Base-by-base conservation (phyloP, 2,888 invertebrate genomes). In the Euspilapteryx auroguttella region DNA sequence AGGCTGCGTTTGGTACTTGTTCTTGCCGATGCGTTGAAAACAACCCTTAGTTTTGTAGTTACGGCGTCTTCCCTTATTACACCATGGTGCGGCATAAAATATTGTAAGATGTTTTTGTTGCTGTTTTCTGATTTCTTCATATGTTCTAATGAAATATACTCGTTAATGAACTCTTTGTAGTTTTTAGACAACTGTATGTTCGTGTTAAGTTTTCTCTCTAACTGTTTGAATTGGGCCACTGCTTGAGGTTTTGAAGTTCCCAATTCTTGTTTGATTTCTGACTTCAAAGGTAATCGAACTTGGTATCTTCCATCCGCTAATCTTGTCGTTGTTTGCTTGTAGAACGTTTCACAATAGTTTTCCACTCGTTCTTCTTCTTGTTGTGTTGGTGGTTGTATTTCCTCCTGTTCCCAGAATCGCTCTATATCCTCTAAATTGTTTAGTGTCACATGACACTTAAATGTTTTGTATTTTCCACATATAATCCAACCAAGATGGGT, bases 21-120 rank as follows among this genome's bases (percentile, higher is more conserved):
- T 14, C n/a, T 12, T 9, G 15, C 14, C n/a, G 15, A 15, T 14
- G 13, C 25, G 11, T 26, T 17, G 15, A 26, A 26, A 3, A 26
- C 25, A n/a, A 26, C 25, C 6, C 25, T 6, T 14, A 26, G n/a
- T 9, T 14, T 12, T 14, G 13, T 14, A 6, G 12, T 12, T 14
- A 17, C n/a, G 7, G n/a, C 14, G 9, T 7, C 5, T 6, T 14
- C n/a, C 9, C 14, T 12, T 12, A 26, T n/a, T n/a, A 26, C 15
- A 14, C 25, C 12, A 14, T 26, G 25, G 11, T 26, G 25, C 8
- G 25, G 25, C 5, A 26, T 26, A 4, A 26, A n/a, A n/a, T n/a
- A n/a, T n/a, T n/a, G n/a, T n/a, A n/a, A n/a, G n/a, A n/a, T n/a
- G n/a, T n/a, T n/a, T n/a, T n/a, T n/a, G n/a, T n/a, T n/a, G n/a